These are phyloP conservation scores for Ormyrus thymus DNA, from an alignment of 2,888 invertebrate genomes.

Conservation along the genomic window DNA sequence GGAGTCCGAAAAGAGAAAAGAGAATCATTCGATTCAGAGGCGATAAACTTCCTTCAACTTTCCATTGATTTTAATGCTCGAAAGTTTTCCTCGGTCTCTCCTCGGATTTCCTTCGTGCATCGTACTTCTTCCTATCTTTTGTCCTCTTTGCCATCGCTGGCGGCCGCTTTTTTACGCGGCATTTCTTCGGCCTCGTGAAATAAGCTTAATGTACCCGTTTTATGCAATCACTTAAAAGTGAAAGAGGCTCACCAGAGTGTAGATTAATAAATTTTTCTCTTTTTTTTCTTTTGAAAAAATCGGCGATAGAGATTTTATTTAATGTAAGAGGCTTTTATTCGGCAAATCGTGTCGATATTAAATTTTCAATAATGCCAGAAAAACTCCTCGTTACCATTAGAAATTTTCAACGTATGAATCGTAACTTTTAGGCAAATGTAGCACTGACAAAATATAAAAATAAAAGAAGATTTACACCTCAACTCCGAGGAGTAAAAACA, in stretches of 20 bases:
- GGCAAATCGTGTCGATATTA: neutral
- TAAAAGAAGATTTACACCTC: neutral
- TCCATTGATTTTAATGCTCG: constrained; percentile 53
- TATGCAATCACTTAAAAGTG: constrained; percentile 33
- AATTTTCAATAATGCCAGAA: too few species aligned
- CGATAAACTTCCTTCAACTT: constrained; percentile 51
- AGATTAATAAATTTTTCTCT: constrained; percentile 51
- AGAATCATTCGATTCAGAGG: constrained; percentile 47
- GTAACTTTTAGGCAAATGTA: neutral
- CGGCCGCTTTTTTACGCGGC: constrained; percentile 26
- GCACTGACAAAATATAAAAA: neutral
- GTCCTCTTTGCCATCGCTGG: constrained; percentile 34
- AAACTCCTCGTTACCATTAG: too few species aligned
- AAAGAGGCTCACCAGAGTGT: constrained; percentile 30
- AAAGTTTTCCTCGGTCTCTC: constrained; percentile 47
- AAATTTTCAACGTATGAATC: too few species aligned
- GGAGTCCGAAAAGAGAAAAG: constrained; percentile 20
- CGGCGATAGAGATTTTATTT: constrained; percentile 24
- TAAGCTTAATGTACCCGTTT: constrained; percentile 47
- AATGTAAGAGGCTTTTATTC: constrained; percentile 5
- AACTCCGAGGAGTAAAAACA: neutral
- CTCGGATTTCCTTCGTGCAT: constrained; percentile 38
- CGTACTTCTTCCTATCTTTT: constrained; percentile 38
- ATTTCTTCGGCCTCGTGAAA: constrained; percentile 38
- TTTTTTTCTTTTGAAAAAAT: constrained; percentile 27